Evolutionary conservation across 2,888 invertebrate species (phyloP).

Genomic region (Lacanobia wlatinum): DNA sequence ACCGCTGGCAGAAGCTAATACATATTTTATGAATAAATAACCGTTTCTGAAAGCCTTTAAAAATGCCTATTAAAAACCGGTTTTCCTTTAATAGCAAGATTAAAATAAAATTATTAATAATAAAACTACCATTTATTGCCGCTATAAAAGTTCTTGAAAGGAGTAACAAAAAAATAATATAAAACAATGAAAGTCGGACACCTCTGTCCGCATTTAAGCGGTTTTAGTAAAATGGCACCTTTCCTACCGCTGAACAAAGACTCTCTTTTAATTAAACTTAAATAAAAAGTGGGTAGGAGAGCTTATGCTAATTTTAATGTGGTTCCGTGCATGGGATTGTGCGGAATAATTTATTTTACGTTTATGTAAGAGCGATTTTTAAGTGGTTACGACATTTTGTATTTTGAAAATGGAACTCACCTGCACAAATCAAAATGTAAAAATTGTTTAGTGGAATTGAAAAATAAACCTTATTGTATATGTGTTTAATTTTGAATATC

Average conservation of each 20-base stretch:
- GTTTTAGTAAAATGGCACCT: slow-evolving; percentile 57
- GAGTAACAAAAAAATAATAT: slow-evolving; percentile 1
- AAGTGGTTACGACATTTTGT: too few relatives aligned
- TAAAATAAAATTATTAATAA: slow-evolving; percentile 2
- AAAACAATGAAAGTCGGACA: slow-evolving; percentile 25
- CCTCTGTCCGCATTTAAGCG: slow-evolving; percentile 39
- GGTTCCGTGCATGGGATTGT: slow-evolving; percentile 33
- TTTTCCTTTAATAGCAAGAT: not conserved
- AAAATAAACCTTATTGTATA: too few relatives aligned
- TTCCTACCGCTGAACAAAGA: slow-evolving; percentile 71
- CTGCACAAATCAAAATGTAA: too few relatives aligned
- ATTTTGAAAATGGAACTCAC: too few relatives aligned
- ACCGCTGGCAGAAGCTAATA: too few relatives aligned
- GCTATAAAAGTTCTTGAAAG: not conserved
- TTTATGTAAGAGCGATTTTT: not conserved
- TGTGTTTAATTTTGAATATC: too few relatives aligned
- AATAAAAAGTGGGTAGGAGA: slow-evolving; percentile 66
- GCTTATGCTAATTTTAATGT: not conserved
- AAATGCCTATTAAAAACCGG: not conserved
- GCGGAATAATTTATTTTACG: not conserved
- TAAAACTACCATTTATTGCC: slow-evolving; percentile 6
- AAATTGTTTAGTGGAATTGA: too few relatives aligned
- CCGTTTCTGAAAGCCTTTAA: not conserved
- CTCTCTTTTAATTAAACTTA: slow-evolving; percentile 75
- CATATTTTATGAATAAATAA: too few relatives aligned